These are phyloP conservation scores for Ceratina australensis DNA, from an alignment of 1,140 invertebrate species.

Conservation along the genomic window DNA sequence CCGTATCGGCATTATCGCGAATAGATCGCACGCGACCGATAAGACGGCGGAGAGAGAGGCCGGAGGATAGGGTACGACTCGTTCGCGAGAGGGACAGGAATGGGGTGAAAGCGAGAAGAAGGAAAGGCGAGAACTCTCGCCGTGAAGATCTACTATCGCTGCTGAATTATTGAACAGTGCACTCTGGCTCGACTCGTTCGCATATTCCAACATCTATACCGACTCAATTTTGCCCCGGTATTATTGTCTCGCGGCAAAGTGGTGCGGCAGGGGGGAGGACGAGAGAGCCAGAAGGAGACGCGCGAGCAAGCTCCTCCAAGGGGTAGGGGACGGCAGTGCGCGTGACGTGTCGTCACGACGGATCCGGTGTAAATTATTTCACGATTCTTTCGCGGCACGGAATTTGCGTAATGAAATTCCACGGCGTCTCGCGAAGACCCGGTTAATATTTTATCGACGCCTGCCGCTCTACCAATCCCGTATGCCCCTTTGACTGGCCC, in stretches of 20 bases:
- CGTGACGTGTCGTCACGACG: slow-evolving; percentile 37
- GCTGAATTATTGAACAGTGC: slow-evolving; percentile 74
- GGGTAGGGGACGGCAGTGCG: slow-evolving; percentile 7
- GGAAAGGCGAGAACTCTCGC: slow-evolving; percentile 19
- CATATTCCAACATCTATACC: slow-evolving; percentile 61
- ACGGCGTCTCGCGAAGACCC: not conserved
- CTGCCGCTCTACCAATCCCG: slow-evolving; percentile 5
- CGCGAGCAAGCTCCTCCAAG: too few relatives aligned
- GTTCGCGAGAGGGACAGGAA: slow-evolving; percentile 9
- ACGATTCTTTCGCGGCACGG: slow-evolving; percentile 43
- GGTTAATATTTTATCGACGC: slow-evolving; percentile 44
- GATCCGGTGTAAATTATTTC: slow-evolving; percentile 61
- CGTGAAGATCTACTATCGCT: slow-evolving; percentile 60
- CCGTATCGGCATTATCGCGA: slow-evolving; percentile 18
- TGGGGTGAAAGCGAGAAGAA: slow-evolving; percentile 27
- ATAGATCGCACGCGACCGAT: slow-evolving; percentile 38
- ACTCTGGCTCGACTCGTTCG: slow-evolving; percentile 65
- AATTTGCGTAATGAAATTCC: slow-evolving; percentile 61
- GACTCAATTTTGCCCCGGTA: slow-evolving; percentile 52
- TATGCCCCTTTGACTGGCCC: not conserved
- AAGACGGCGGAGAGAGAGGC: slow-evolving; percentile 32
- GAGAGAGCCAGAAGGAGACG: too few relatives aligned
- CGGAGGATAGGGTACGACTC: not conserved
- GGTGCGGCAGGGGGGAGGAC: not conserved
- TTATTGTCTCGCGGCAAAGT: slow-evolving; percentile 66